Conservation (phyloP, 2,797 vertebrate species). For the Xiphophorus birchmanni region DNA sequence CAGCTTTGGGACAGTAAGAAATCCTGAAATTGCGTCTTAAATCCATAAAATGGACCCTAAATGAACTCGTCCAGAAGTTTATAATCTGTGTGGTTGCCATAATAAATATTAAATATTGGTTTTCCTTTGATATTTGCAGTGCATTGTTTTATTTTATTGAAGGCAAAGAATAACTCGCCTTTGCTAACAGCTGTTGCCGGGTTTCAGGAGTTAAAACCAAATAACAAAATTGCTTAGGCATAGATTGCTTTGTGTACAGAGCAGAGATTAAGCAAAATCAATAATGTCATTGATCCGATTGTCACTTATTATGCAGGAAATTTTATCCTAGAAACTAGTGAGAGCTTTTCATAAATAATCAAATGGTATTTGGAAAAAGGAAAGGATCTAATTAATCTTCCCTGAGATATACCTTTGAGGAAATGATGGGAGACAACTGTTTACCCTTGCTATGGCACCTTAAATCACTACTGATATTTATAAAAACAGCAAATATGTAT, state of each 20-base stretch:
- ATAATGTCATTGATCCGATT: not conserved
- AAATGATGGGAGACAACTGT: not conserved
- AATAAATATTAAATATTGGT: not conserved
- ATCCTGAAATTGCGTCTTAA: not conserved
- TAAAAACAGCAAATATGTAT: not conserved
- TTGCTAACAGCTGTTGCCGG: not conserved
- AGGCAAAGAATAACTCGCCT: not conserved
- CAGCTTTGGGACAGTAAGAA: not conserved
- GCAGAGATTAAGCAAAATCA: not conserved
- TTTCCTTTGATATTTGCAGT: not conserved
- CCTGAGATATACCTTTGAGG: not conserved
- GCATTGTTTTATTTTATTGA: not conserved
- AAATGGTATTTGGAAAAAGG: not conserved
- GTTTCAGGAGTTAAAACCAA: not conserved
- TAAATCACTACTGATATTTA: constrained; percentile 1
- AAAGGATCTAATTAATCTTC: not conserved
- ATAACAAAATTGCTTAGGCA: not conserved
- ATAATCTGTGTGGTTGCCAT: not conserved
- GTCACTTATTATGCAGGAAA: not conserved
- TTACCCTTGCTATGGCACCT: not conserved
- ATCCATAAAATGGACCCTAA: not conserved
- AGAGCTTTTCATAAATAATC: not conserved
- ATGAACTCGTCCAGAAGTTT: not conserved
- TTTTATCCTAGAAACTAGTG: not conserved
- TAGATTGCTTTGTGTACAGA: not conserved